Conservation (phyloP, 1,140 invertebrate species). For the Pissodes strobi region DNA sequence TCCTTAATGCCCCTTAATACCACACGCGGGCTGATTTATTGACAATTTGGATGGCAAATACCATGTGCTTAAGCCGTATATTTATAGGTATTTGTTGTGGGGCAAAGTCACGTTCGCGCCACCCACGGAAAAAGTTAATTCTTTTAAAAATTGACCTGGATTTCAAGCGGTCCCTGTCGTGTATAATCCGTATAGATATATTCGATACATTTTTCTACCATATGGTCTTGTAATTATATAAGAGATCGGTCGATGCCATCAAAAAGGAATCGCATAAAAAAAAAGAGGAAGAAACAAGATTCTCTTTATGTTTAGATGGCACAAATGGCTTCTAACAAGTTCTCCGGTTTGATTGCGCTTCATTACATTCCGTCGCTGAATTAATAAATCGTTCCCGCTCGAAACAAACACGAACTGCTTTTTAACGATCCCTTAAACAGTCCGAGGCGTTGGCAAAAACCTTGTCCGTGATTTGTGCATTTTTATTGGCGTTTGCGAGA, state of each 20-base stretch:
- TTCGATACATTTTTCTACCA: too few relatives aligned
- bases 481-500: conserved; percentile 6
- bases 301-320: conserved; percentile 19
- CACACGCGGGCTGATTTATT: conserved; percentile 24
- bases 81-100: conserved; percentile 18
- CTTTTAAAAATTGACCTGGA: conserved; percentile 7
- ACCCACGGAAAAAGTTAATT: conserved; percentile 14
- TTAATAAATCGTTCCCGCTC: conserved; percentile 25
- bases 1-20: conserved; percentile 18
- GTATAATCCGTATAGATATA: too few relatives aligned
- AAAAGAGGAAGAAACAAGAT: conserved; percentile 7
- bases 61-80: conserved; percentile 13
- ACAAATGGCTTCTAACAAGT: conserved; percentile 19
- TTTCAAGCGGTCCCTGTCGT: too few relatives aligned
- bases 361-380: conserved; percentile 28
- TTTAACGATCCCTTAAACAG: conserved; percentile 14
- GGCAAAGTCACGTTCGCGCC: conserved; percentile 22
- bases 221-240: too few relatives aligned
- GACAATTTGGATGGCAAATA: conserved; percentile 24
- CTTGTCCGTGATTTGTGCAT: not conserved
- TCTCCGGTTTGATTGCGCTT: conserved; percentile 11
- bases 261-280: conserved; percentile 5
- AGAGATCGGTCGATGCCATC: too few relatives aligned
- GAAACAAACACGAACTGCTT: conserved; percentile 20
- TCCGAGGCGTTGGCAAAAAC: conserved; percentile 17